phyloP scores from a whole-genome alignment of 1,140 invertebrate species.

The Calephelis nemesis region DNA sequence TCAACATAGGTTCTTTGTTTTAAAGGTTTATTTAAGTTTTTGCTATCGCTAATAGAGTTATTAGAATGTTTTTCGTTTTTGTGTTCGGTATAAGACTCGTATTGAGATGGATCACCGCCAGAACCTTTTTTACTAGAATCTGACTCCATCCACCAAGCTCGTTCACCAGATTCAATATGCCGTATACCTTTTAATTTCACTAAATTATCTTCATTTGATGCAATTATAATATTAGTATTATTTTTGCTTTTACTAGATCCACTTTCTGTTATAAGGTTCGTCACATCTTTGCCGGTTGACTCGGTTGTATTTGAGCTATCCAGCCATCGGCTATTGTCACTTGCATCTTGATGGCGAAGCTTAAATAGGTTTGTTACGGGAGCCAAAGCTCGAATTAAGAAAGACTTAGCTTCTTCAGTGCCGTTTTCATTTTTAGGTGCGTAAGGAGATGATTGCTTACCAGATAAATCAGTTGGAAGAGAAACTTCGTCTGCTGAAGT shows the following conservation, averaged over 20 bases:
- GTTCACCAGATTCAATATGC: constrained; percentile 79
- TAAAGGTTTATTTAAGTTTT: constrained; percentile 41
- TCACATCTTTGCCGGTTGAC: constrained; percentile 56
- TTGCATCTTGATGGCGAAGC: constrained; percentile 76
- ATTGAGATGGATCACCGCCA: constrained; percentile 79
- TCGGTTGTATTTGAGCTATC: constrained; percentile 53
- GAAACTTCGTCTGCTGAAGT: constrained; percentile 81
- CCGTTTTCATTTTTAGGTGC: constrained; percentile 75
- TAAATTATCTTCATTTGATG: constrained; percentile 65
- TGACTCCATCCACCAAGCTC: constrained; percentile 81
- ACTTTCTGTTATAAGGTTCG: constrained; percentile 60
- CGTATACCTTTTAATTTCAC: constrained; percentile 72
- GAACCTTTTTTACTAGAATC: constrained; percentile 47
- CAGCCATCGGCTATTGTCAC: constrained; percentile 68
- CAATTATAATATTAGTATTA: constrained; percentile 55
- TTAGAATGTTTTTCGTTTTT: constrained; percentile 42
- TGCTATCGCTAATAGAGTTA: constrained; percentile 41
- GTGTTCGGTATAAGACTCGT: constrained; percentile 78
- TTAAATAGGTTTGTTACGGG: constrained; percentile 85
- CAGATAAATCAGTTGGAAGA: constrained; percentile 78
- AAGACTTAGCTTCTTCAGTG: constrained; percentile 85
- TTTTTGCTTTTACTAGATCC: constrained; percentile 53
- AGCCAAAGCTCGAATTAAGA: constrained; percentile 84
- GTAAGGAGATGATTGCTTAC: constrained; percentile 75
- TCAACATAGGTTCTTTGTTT: constrained; percentile 75